These are phyloP conservation scores for Globodera rostochiensis DNA, from an alignment of 1,140 invertebrate genomes.

Conservation along the genomic window DNA sequence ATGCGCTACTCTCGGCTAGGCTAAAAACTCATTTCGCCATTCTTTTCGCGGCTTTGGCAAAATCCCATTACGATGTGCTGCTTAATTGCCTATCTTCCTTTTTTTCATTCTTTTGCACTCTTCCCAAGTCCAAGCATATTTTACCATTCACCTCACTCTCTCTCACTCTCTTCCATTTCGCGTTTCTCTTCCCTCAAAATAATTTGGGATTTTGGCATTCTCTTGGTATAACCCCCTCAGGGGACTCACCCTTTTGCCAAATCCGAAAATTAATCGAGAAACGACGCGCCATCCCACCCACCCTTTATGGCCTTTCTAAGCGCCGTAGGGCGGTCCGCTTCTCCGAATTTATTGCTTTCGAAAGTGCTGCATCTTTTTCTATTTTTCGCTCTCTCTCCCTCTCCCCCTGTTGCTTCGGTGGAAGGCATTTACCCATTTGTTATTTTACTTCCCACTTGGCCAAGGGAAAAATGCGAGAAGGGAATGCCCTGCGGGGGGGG, in stretches of 20 bases:
- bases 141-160: too few species aligned
- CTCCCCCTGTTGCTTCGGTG: background rate
- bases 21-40: background rate
- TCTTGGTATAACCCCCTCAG: too few species aligned
- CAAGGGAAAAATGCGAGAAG: background rate
- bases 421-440: conserved; percentile 13
- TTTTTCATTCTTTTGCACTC: too few species aligned
- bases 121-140: too few species aligned
- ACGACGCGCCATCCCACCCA: too few species aligned
- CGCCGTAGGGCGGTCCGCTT: too few species aligned
- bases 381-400: background rate
- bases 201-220: too few species aligned
- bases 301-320: background rate
- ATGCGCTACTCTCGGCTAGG: background rate
- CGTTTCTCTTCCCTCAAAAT: too few species aligned
- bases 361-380: background rate
- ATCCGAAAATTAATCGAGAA: too few species aligned
- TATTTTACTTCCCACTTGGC: background rate
- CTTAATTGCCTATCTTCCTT: background rate
- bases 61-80: background rate
- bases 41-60: background rate
- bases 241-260: too few species aligned
- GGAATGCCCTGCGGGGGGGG: too few species aligned
- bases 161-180: too few species aligned
- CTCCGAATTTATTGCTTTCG: background rate